Evolutionary conservation across 2,888 invertebrate genomes (phyloP), one percentile per base, ranked within the genome.

Genomic region (Morinoia aosen): DNA sequence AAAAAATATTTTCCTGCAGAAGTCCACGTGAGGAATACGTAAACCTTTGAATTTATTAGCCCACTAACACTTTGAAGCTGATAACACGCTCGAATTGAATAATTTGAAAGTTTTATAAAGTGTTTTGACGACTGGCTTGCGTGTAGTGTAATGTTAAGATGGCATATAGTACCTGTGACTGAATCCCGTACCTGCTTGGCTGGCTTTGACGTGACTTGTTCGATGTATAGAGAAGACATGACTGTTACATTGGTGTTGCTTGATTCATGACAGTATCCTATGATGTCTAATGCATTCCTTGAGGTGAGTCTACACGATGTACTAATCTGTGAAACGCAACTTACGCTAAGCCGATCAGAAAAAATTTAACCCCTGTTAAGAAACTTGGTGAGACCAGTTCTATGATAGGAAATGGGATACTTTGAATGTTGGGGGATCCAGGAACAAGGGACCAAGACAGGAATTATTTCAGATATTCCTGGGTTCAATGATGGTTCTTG

Each of bases 141-240:
- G 33, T 33, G 25, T 76, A 76, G 33, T 76, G 76, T 76, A 33
- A 76, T 76, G 19, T 76, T 33, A 76, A 76, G 76, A 33, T 25
- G 33, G 33, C 76, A 76, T 76, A 33, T 76, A 76, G 33, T 76
- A 25, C 25, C 76, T 12, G 76, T 76, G 76, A 76, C 76, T 76
- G 76, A 76, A 76, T 76, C 25, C 76, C 25, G 76, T 33, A 76
- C 76, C 76, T 90, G 90, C 90, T 90, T 90, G 90, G 90, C 40
- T 90, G 90, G 90, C 90, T 90, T 90, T 40, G 39, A 90, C 76
- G 76, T 76, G 76, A 76, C 40, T 48, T 40, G 90, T 90, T 90
- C 2, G 39, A 40, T 90, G 90, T 90, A 39, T 40, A 90, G 40
- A 90, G 90, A 90, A 90, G 40, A 90, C 33, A 0, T 33, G 76